These are phyloP conservation scores for Actinia equina DNA, from an alignment of 64 coral and sea anemone genomes.

Conservation along the genomic window DNA sequence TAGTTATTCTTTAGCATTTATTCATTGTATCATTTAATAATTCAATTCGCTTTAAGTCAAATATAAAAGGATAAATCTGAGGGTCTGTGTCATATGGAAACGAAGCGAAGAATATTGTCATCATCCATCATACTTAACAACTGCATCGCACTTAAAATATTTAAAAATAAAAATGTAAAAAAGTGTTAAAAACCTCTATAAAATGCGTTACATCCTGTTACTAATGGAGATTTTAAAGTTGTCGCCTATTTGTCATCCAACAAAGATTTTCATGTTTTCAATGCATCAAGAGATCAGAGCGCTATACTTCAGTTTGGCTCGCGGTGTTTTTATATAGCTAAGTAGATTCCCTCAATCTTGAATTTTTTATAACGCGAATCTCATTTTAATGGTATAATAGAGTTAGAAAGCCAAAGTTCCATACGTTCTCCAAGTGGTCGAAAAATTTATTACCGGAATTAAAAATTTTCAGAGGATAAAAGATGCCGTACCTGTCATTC, in stretches of 20 bases:
- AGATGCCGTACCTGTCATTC: neutral
- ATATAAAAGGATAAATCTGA: neutral
- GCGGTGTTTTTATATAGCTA: neutral
- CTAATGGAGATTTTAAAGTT: neutral
- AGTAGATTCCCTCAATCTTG: neutral
- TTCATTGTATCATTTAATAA: neutral
- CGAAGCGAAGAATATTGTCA: neutral
- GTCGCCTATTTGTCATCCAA: neutral
- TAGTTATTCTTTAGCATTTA: no score
- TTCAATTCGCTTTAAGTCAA: neutral
- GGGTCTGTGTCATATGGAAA: neutral
- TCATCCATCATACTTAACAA: neutral
- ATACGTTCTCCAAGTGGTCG: neutral
- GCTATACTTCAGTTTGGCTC: neutral
- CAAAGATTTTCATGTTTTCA: neutral
- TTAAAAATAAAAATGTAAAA: neutral
- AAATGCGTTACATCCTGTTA: constrained; percentile 7
- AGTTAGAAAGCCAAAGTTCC: neutral
- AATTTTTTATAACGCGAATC: neutral
- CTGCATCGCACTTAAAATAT: neutral
- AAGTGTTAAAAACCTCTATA: neutral
- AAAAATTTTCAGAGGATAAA: neutral
- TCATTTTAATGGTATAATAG: neutral
- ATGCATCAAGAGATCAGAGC: neutral
- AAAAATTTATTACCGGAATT: neutral